These are phyloP conservation scores for Sardina pilchardus DNA, from an alignment of 2,113 vertebrate genomes.

Conservation along the genomic window DNA sequence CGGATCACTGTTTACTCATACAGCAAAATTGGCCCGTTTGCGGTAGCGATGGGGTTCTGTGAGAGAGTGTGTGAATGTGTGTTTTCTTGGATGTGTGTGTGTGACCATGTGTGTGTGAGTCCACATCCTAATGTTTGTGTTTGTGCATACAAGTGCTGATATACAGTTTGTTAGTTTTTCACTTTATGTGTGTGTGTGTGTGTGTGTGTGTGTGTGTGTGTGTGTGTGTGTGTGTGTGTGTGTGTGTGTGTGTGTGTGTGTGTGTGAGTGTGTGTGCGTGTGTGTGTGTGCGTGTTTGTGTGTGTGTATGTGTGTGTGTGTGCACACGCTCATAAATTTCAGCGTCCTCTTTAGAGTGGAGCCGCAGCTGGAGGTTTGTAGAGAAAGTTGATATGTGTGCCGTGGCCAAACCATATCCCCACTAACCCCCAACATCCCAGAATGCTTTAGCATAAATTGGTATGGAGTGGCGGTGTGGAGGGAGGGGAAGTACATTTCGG, in stretches of 20 bases:
- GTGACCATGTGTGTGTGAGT: neutral
- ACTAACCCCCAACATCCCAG: conserved; percentile 10
- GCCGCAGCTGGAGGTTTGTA: conserved; percentile 10
- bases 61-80: neutral
- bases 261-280: neutral
- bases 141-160: neutral
- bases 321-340: neutral
- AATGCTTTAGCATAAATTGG: conserved; percentile 5
- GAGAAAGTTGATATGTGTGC: conserved; percentile 16
- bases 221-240: neutral
- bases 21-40: neutral
- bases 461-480: neutral
- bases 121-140: neutral
- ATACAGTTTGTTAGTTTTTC: neutral
- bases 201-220: conserved; percentile 8
- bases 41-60: neutral
- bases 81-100: neutral
- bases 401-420: neutral
- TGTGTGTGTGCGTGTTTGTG: conserved; percentile 1
- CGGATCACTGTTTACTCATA: neutral
- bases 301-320: neutral
- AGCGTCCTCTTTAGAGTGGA: neutral
- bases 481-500: neutral
- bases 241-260: conserved; percentile 1
- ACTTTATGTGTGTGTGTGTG: neutral